Conservation (phyloP, 2,797 vertebrate species). For the Morelia viridis region DNA sequence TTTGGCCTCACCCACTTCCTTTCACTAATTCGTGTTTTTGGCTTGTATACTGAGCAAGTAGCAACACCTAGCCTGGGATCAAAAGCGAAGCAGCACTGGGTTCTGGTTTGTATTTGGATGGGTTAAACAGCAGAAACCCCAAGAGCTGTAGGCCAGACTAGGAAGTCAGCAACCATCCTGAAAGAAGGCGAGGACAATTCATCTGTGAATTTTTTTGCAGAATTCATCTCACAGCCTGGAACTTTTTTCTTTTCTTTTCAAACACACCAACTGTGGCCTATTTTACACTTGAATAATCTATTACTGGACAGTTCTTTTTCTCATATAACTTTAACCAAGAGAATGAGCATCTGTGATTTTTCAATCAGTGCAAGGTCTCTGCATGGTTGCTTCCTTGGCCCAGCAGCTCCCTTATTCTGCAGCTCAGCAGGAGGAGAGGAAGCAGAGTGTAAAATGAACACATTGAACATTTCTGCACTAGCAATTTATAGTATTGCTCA, state of each 20-base stretch:
- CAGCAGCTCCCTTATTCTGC: background rate
- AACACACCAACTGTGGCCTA: background rate
- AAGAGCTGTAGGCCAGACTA: background rate
- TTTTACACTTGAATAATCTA: background rate
- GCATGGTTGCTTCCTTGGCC: background rate
- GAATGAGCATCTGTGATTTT: background rate
- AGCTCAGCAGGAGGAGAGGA: background rate
- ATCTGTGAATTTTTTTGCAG: background rate
- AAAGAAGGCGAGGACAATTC: background rate
- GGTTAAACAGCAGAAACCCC: background rate
- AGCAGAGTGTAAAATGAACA: background rate
- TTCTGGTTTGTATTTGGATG: background rate
- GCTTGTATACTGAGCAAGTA: background rate
- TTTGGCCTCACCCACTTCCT: rapidly evolving
- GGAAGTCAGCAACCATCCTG: background rate
- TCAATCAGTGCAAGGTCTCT: background rate
- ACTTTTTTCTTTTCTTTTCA: background rate
- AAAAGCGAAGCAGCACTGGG: background rate
- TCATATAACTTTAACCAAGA: background rate
- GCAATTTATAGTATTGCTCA: background rate
- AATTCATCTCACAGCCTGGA: background rate
- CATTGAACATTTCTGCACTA: background rate
- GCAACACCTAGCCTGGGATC: background rate
- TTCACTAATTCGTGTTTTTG: rapidly evolving
- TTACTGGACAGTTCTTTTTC: background rate